Evolutionary conservation across 2,888 invertebrate genomes (phyloP).

Genomic region (Leptothorax acervorum): DNA sequence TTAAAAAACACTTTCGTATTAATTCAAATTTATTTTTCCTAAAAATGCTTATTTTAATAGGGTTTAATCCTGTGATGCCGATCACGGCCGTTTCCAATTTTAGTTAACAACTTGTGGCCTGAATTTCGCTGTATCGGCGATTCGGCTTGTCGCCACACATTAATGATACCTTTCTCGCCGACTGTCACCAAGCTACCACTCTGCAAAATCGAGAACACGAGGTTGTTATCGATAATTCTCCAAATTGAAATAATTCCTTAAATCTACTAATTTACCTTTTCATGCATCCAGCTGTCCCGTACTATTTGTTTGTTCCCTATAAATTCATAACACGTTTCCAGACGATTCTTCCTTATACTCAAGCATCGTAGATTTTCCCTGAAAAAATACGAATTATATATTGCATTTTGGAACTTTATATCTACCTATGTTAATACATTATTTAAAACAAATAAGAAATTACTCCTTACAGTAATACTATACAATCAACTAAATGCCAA

Average conservation of each 20-base stretch:
- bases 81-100: conserved; percentile 79
- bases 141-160: conserved; percentile 87
- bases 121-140: conserved; percentile 66
- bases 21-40: conserved; percentile 28
- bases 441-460: conserved; percentile 2
- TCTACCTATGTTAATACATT: neutral
- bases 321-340: conserved; percentile 88
- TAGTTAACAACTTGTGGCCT: conserved; percentile 75
- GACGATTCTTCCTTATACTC: conserved; percentile 85
- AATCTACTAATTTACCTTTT: conserved; percentile 85
- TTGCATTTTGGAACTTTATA: neutral
- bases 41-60: conserved; percentile 73
- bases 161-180: conserved; percentile 90
- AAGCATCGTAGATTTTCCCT: conserved; percentile 86
- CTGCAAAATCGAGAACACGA: conserved; percentile 83
- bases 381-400: conserved; percentile 45
- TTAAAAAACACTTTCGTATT: conserved; percentile 12
- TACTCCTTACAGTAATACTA: neutral
- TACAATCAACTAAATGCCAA: neutral
- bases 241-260: neutral
- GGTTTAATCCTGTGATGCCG: conserved; percentile 81
- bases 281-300: conserved; percentile 89
- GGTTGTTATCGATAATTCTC: neutral
- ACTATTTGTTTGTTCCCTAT: conserved; percentile 90
- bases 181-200: conserved; percentile 89